These are phyloP conservation scores for Pangasius djambal DNA, from an alignment of 2,797 vertebrate genomes.

Conservation along the genomic window DNA sequence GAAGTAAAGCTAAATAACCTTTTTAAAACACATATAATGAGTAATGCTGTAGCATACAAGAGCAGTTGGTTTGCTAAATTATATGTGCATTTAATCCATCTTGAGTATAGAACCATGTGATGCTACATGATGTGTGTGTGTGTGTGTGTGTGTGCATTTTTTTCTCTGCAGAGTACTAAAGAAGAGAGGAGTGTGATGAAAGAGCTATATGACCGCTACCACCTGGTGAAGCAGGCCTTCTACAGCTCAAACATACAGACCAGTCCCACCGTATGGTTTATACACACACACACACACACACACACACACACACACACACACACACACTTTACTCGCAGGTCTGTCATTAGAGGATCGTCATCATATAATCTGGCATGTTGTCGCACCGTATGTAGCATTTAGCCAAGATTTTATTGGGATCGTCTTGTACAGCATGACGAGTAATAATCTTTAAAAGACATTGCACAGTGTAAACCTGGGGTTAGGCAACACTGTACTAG, in stretches of 20 bases:
- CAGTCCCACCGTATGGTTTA: not conserved
- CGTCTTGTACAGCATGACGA: not conserved
- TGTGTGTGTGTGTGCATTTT: not conserved
- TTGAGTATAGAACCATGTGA: not conserved
- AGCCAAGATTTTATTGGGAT: not conserved
- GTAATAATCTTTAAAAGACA: not conserved
- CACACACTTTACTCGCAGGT: too few relatives aligned
- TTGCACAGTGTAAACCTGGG: not conserved
- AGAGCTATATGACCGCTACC: not conserved
- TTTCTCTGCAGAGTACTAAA: not conserved
- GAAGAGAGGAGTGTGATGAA: not conserved
- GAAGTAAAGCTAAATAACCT: not conserved
- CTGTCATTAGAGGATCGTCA: too few relatives aligned
- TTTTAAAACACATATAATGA: not conserved
- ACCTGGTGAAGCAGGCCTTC: conserved; percentile 8
- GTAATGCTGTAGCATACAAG: not conserved
- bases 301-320: not conserved
- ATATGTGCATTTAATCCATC: not conserved
- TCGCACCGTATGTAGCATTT: not conserved
- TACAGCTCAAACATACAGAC: not conserved
- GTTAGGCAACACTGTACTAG: not conserved
- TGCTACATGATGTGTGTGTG: not conserved
- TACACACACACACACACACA: conserved; percentile 29
- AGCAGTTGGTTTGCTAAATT: not conserved
- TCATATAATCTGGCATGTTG: not conserved